These are phyloP conservation scores for Halcyon malimbica DNA, from an alignment of 2,113 vertebrate species.

Conservation along the genomic window DNA sequence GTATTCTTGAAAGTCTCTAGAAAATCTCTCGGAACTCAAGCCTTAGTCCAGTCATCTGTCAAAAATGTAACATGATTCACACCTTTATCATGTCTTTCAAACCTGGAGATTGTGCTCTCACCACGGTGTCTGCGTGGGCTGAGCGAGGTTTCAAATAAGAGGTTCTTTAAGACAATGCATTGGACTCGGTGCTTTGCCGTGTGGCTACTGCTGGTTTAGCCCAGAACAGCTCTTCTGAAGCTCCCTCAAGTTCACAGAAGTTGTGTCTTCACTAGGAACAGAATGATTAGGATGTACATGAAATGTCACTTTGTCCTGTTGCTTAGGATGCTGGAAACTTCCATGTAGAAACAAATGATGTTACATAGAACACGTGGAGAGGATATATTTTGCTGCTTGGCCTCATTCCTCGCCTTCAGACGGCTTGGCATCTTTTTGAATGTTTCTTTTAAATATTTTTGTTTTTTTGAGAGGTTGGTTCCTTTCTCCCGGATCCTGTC, in stretches of 20 bases:
- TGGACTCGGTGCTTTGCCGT: not conserved
- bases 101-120: not conserved
- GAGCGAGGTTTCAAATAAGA: not conserved
- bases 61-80: rapidly evolving
- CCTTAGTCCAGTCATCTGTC: not conserved
- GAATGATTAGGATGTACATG: not conserved
- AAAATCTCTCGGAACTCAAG: not conserved
- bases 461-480: not conserved
- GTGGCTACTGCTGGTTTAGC: not conserved
- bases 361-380: rapidly evolving
- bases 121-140: not conserved
- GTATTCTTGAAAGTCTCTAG: not conserved
- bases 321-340: not conserved
- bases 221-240: not conserved
- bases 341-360: not conserved
- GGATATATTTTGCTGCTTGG: not conserved
- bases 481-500: not conserved
- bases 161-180: not conserved
- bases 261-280: not conserved
- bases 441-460: too few species aligned
- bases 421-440: not conserved
- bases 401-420: not conserved
- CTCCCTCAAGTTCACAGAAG: not conserved
- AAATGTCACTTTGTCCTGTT: not conserved
- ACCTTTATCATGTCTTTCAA: not conserved